Evolutionary conservation across 1,140 invertebrate genomes (phyloP), one percentile per base, ranked within the genome.

Genomic region (Cecropterus lyciades): DNA sequence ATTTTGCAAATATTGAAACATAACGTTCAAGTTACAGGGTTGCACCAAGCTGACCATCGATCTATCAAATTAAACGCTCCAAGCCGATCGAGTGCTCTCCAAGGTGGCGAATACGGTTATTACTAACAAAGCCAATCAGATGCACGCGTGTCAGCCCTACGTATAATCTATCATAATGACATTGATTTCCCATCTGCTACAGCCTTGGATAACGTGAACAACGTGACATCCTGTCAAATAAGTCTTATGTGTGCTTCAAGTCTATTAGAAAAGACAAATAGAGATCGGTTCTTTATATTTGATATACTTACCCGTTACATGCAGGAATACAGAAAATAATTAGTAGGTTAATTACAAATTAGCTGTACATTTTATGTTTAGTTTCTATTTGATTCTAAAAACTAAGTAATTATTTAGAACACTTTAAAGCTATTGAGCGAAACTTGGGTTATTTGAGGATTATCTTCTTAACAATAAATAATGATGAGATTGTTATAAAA

Each of bases 131-230:
- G 86, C 87, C 85, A 91, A 91, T 90, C 87, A 87, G 73, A 72
- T 63, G 59, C 79, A 78, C 71, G 80, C 73, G 73, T 83, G 69
- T 70, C 66, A 63, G 59, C 79, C 79, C 77, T 78, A 77, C 69
- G 70, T 79, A 88, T 90, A 87, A 91, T 87, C 88, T 88, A 85
- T 91, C 86, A 89, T 91, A 85, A 88, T 86, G 83, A 87, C 85
- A 85, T 88, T 81, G 82, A 87, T 86, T 85, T 84, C 79, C 78
- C 82, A 85, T 88, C 84, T 79, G 76, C 72, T 74, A 62, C 60
- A 59, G 43, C 42, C 49, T 17, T 17, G 51, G 57, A 45, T 33
- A 57, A 63, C 43, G 46, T 13, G 59, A 62, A 62, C 46, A 51
- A 14, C 30, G 59, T 62, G 59, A 62, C 59, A 62, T 62, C 57